phyloP scores from a whole-genome alignment of 1,140 invertebrate species.

The Drosophila lacertosa region DNA sequence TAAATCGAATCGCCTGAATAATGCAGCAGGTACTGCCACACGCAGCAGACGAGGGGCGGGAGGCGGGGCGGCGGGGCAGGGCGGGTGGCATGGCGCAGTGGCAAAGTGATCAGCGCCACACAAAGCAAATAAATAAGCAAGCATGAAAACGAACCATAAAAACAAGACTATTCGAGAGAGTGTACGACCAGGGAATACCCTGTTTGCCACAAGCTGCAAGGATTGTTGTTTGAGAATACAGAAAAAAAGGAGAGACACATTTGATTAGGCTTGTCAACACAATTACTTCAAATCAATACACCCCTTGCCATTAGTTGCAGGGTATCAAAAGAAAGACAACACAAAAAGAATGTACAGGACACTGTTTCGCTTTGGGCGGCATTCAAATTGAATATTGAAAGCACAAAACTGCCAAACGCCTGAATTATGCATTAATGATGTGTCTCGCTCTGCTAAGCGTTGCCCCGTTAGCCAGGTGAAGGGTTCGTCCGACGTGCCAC shows the following conservation, averaged over 20 bases:
- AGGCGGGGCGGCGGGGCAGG: neutral
- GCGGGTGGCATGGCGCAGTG: constrained; percentile 11
- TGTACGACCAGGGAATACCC: neutral
- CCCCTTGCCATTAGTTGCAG: neutral
- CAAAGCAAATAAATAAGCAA: constrained; percentile 77
- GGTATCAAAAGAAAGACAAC: constrained; percentile 11
- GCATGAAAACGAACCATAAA: constrained; percentile 51
- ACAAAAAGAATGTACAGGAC: constrained; percentile 52
- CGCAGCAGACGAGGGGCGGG: constrained; percentile 8
- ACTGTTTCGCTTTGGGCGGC: constrained; percentile 71
- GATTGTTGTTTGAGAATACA: no score
- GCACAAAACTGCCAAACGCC: constrained; percentile 79
- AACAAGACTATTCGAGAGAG: neutral
- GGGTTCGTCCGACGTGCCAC: constrained; percentile 10
- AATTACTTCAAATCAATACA: no score
- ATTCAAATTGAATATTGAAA: constrained; percentile 83
- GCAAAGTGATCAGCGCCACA: constrained; percentile 41
- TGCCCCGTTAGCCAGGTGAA: constrained; percentile 3
- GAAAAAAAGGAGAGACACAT: neutral
- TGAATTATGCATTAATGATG: constrained; percentile 82
- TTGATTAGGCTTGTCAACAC: no score
- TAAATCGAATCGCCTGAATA: constrained; percentile 73
- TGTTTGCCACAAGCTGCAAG: neutral
- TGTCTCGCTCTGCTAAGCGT: constrained; percentile 49
- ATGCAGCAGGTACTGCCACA: constrained; percentile 72